Evolutionary conservation across 1,140 invertebrate genomes (phyloP).

Genomic region (Neelides sp.): DNA sequence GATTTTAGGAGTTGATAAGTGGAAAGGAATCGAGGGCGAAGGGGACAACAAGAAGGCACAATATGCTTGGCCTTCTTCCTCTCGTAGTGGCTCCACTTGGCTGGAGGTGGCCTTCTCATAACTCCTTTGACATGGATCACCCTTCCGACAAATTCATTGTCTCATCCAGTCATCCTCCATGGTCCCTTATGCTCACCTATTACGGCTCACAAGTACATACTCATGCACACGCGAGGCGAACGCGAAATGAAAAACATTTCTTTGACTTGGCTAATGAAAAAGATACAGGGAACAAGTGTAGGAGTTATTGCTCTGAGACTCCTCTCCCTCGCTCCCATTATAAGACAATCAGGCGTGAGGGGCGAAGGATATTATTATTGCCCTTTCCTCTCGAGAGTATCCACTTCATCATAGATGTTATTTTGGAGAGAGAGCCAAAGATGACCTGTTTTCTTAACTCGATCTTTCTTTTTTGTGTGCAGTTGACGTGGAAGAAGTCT

Average conservation of each 20-base stretch:
- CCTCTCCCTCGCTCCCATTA: constrained; percentile 7
- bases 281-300: constrained; percentile 1
- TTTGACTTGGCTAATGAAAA: constrained; percentile 25
- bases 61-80: constrained; percentile 20
- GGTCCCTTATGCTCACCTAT: constrained; percentile 3
- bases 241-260: constrained; percentile 3
- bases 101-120: constrained; percentile 17
- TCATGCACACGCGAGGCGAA: background rate
- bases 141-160: constrained; percentile 25
- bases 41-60: constrained; percentile 18
- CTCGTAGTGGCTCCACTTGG: constrained; percentile 7
- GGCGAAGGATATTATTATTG: too few relatives aligned
- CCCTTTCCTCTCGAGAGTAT: constrained; percentile 4
- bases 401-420: constrained; percentile 16
- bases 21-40: constrained; percentile 31
- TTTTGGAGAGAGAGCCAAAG: constrained; percentile 13
- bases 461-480: constrained; percentile 11
- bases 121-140: constrained; percentile 21
- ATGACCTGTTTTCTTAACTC: constrained; percentile 17
- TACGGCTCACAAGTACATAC: background rate
- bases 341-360: constrained; percentile 10
- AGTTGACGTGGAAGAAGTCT: constrained; percentile 18
- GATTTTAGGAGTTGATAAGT: constrained; percentile 30
- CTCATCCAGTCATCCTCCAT: constrained; percentile 4
- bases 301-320: constrained; percentile 15